These are phyloP conservation scores for Arenicola marina DNA, from an alignment of 2,888 invertebrate genomes.

Conservation along the genomic window DNA sequence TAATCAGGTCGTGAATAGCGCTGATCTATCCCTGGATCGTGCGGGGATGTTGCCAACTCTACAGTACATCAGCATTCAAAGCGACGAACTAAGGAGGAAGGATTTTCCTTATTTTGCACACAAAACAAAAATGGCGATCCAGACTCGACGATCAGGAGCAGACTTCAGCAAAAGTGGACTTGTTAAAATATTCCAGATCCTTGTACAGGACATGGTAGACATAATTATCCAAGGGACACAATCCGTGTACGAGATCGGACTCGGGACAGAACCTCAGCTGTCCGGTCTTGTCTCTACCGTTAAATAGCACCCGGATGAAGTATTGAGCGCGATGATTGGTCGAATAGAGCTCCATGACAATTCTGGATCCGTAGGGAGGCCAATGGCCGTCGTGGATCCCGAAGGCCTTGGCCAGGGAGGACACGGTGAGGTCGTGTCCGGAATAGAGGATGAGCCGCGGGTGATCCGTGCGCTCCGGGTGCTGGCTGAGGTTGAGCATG, in stretches of 20 bases:
- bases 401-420: constrained; percentile 79
- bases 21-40: too few relatives aligned
- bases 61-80: too few relatives aligned
- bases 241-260: not conserved
- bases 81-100: too few relatives aligned
- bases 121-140: too few relatives aligned
- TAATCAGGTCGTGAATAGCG: too few relatives aligned
- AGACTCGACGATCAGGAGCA: too few relatives aligned
- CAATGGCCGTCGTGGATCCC: constrained; percentile 70
- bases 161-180: too few relatives aligned
- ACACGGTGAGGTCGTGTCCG: constrained; percentile 88
- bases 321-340: not conserved
- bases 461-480: not conserved
- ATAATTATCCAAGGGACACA: too few relatives aligned
- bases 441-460: constrained; percentile 74
- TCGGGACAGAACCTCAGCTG: constrained; percentile 2
- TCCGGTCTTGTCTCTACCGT: constrained; percentile 1
- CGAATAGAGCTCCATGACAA: constrained; percentile 77
- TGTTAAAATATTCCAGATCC: too few relatives aligned
- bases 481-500: constrained; percentile 27
- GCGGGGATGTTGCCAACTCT: too few relatives aligned
- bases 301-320: constrained; percentile 4
- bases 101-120: too few relatives aligned
- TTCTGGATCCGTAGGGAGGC: constrained; percentile 82
- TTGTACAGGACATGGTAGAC: too few relatives aligned